Evolutionary conservation across 1,140 invertebrate genomes (phyloP).

Genomic region (Trachymyrmex septentrionalis): DNA sequence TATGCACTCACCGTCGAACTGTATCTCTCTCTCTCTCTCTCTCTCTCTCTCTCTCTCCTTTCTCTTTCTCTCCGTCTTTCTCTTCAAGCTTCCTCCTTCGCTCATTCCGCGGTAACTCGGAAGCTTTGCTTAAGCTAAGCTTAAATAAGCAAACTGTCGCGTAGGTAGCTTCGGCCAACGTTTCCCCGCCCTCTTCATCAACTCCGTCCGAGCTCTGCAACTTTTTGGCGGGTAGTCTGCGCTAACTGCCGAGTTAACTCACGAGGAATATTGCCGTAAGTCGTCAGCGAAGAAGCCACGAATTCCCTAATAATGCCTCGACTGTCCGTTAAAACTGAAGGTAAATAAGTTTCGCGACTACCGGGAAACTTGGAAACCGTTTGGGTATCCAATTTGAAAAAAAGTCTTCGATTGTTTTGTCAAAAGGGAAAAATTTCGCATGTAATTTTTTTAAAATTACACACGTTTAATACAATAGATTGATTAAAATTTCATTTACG

Average conservation of each 20-base stretch:
- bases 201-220: slow-evolving; percentile 59
- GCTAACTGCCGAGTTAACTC: slow-evolving; percentile 63
- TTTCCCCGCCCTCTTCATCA: slow-evolving; percentile 58
- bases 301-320: slow-evolving; percentile 52
- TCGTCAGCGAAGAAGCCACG: slow-evolving; percentile 56
- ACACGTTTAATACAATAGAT: background rate
- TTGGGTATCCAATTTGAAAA: background rate
- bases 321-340: slow-evolving; percentile 54
- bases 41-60: background rate
- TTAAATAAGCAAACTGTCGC: slow-evolving; percentile 79
- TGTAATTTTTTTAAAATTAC: background rate
- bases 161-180: slow-evolving; percentile 59
- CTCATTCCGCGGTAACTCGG: slow-evolving; percentile 57
- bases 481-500: slow-evolving; percentile 16
- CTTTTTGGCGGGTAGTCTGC: slow-evolving; percentile 66
- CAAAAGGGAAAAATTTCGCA: background rate
- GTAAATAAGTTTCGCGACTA: slow-evolving; percentile 46
- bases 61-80: background rate
- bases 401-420: slow-evolving; percentile 20
- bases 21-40: background rate
- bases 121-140: slow-evolving; percentile 77
- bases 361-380: slow-evolving; percentile 1
- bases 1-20: background rate
- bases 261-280: slow-evolving; percentile 56
- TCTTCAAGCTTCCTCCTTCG: slow-evolving; percentile 34